A percentile compares a stretch with the other conserved stretches of the same genome.
Conservation (phyloP, 2,797 vertebrate species). For the Todus mexicanus region DNA sequence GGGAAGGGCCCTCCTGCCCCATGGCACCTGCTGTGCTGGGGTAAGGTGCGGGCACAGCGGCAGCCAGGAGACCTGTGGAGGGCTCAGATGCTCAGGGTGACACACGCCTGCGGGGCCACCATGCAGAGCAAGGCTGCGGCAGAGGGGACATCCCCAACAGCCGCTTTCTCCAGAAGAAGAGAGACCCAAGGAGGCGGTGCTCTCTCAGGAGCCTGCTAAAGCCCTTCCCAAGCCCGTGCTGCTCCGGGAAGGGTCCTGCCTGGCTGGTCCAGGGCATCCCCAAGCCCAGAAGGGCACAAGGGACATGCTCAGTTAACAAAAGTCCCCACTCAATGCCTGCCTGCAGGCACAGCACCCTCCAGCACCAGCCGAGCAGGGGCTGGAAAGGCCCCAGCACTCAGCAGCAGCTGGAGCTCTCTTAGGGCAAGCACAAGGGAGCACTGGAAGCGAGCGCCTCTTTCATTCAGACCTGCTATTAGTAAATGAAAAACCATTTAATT, state of each 20-base stretch:
- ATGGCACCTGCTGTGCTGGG: background rate
- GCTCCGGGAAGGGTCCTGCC: background rate
- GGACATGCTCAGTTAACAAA: background rate
- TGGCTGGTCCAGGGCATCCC: background rate
- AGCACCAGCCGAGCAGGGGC: background rate
- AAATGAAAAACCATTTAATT: background rate
- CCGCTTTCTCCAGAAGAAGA: background rate
- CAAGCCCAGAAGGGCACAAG: background rate
- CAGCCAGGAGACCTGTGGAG: background rate
- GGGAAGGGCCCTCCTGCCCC: background rate
- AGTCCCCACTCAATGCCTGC: no score
- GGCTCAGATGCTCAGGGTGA: background rate
- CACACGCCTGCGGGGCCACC: background rate
- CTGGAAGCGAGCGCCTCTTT: background rate
- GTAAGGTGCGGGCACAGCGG: background rate
- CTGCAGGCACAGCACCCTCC: background rate
- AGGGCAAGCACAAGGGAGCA: background rate
- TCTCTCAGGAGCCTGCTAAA: background rate
- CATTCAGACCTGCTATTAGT: background rate
- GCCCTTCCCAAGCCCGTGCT: background rate
- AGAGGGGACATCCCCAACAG: background rate
- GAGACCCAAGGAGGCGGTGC: background rate
- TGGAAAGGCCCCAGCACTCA: background rate
- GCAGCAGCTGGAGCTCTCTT: accelerated
- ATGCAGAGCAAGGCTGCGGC: accelerated